phyloP scores from a whole-genome alignment of 92 coral and sea anemone species.

The Anthopleura xanthogrammica region DNA sequence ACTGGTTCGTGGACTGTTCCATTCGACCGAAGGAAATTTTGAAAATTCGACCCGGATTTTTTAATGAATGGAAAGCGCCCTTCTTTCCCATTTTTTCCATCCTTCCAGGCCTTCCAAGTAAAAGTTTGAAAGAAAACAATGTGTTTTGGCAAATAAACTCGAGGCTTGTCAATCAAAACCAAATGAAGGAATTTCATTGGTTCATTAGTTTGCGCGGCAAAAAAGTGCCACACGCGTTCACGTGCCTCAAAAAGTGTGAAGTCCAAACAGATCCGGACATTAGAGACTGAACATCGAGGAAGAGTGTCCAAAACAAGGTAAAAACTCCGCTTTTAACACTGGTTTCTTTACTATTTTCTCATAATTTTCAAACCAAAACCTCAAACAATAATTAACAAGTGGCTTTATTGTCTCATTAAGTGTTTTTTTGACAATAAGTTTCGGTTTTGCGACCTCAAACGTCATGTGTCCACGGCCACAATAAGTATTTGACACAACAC shows the following conservation, averaged over 20 bases:
- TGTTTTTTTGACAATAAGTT: constrained; percentile 1
- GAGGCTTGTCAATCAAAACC: constrained; percentile 25
- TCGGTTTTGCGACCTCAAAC: neutral
- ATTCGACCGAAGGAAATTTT: too few species aligned
- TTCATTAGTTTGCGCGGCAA: constrained; percentile 32
- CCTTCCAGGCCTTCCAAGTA: too few species aligned
- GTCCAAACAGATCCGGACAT: neutral
- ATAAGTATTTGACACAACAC: neutral
- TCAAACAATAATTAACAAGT: constrained; percentile 1
- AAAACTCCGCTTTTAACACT: neutral
- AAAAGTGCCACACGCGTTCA: constrained; percentile 32
- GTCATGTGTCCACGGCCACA: neutral
- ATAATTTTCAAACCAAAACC: neutral
- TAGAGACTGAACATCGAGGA: neutral
- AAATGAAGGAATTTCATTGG: constrained; percentile 16
- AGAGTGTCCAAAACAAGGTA: neutral
- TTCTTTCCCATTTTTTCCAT: neutral
- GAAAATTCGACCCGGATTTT: too few species aligned
- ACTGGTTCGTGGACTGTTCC: too few species aligned
- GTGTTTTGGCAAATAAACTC: neutral
- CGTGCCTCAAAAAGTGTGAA: constrained; percentile 18
- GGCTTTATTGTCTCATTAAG: neutral
- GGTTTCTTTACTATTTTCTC: neutral
- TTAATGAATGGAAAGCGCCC: too few species aligned
- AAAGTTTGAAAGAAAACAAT: too few species aligned